Evolutionary conservation across 2,888 invertebrate genomes (phyloP).

Genomic region (Empis stercorea): DNA sequence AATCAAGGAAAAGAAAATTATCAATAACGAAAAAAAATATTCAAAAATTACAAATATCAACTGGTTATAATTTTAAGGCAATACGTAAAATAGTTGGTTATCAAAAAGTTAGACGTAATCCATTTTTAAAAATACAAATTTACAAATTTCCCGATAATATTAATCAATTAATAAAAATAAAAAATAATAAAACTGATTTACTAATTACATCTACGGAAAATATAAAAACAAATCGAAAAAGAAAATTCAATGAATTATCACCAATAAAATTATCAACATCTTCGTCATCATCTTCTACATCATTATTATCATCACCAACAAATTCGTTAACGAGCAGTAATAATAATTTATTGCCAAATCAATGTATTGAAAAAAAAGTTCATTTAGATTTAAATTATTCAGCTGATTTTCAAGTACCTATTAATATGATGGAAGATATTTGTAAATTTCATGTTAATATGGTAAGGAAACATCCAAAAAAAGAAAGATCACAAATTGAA

Average conservation of each 20-base stretch:
- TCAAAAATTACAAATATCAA: background rate
- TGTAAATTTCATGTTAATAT: slow-evolving; percentile 18
- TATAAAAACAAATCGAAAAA: background rate
- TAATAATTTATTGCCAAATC: no score
- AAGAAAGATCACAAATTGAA: slow-evolving; percentile 12
- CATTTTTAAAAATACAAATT: background rate
- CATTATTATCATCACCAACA: no score
- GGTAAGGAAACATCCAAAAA: slow-evolving; percentile 14
- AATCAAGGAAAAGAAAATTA: background rate
- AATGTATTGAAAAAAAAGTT: background rate
- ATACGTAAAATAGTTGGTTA: background rate
- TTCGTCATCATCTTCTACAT: background rate
- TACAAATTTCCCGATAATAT: no score
- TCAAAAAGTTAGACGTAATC: background rate
- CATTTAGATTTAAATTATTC: background rate
- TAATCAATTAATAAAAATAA: no score
- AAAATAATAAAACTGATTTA: no score
- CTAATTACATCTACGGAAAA: no score
- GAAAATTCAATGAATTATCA: background rate
- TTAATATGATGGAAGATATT: slow-evolving; percentile 13
- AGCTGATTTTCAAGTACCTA: background rate
- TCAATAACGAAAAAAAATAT: background rate
- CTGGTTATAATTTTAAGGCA: background rate
- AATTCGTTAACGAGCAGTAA: no score
- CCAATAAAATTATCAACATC: background rate